These are phyloP conservation scores for Halictus rubicundus DNA, from an alignment of 1,140 invertebrate genomes.

Conservation along the genomic window DNA sequence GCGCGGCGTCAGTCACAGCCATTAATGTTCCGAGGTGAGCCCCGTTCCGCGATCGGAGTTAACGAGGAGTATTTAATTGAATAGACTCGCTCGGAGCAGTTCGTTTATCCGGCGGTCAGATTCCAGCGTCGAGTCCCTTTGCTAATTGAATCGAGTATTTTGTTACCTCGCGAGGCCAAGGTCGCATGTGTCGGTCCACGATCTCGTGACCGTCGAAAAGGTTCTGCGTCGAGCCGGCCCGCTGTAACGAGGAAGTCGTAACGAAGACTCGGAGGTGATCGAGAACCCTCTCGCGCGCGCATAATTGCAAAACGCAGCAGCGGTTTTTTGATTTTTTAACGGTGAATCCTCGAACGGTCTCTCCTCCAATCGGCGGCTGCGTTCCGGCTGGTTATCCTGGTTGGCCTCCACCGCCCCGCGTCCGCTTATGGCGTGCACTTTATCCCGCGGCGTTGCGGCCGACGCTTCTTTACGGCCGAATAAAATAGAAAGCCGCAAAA, in stretches of 20 bases:
- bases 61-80: too few relatives aligned
- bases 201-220: background rate
- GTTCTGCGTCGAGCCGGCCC: background rate
- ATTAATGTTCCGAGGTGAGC: too few relatives aligned
- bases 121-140: background rate
- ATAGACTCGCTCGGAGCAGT: too few relatives aligned
- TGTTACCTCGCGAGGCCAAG: too few relatives aligned
- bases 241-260: slow-evolving; percentile 36
- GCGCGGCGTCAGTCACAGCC: too few relatives aligned
- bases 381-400: background rate
- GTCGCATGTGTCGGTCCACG: too few relatives aligned
- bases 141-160: background rate
- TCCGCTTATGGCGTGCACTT: slow-evolving; percentile 8
- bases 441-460: slow-evolving; percentile 20
- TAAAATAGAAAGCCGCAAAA: slow-evolving; percentile 48
- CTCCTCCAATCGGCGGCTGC: background rate
- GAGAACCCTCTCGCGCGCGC: background rate
- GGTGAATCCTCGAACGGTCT: slow-evolving; percentile 26
- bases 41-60: too few relatives aligned
- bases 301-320: slow-evolving; percentile 27
- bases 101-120: too few relatives aligned
- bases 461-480: slow-evolving; percentile 44
- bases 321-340: slow-evolving; percentile 38
- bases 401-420: background rate
- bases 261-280: background rate